A percentile compares a stretch with the other conserved stretches of the same genome.
These are phyloP conservation scores for Aphaenogaster ashmeadi DNA, from an alignment of 1,140 invertebrate genomes.

Conservation along the genomic window DNA sequence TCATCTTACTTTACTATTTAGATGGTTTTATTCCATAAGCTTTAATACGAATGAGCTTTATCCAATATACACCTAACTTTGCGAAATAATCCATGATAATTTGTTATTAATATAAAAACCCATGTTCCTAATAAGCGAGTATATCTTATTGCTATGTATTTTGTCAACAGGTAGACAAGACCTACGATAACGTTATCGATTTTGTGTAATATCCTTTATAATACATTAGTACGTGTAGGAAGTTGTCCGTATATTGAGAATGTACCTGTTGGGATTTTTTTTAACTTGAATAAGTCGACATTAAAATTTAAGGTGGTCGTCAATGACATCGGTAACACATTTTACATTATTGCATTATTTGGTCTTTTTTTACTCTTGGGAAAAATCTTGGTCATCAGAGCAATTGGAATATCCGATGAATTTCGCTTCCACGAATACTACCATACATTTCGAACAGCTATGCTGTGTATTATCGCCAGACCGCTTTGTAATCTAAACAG, in stretches of 20 bases:
- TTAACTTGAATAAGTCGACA: neutral
- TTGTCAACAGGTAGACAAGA: conserved; percentile 2
- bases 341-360: neutral
- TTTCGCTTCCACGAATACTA: neutral
- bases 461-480: neutral
- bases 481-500: neutral
- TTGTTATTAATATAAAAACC: conserved; percentile 45
- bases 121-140: conserved; percentile 35
- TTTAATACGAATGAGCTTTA: conserved; percentile 59
- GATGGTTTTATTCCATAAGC: conserved; percentile 49
- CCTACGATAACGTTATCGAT: conserved; percentile 35
- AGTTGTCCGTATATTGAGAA: conserved; percentile 37
- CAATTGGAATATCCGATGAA: neutral
- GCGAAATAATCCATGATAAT: conserved; percentile 44
- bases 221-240: conserved; percentile 5
- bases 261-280: conserved; percentile 61
- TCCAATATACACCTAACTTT: conserved; percentile 48
- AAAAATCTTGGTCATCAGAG: neutral
- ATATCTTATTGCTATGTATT: conserved; percentile 38
- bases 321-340: neutral
- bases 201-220: conserved; percentile 51
- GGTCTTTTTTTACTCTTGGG: neutral
- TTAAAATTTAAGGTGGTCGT: neutral
- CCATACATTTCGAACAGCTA: neutral
- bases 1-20: conserved; percentile 61